Evolutionary conservation across 2,113 vertebrate genomes (phyloP), one percentile per base, ranked within the genome.

Genomic region (Heloderma charlesbogerti): DNA sequence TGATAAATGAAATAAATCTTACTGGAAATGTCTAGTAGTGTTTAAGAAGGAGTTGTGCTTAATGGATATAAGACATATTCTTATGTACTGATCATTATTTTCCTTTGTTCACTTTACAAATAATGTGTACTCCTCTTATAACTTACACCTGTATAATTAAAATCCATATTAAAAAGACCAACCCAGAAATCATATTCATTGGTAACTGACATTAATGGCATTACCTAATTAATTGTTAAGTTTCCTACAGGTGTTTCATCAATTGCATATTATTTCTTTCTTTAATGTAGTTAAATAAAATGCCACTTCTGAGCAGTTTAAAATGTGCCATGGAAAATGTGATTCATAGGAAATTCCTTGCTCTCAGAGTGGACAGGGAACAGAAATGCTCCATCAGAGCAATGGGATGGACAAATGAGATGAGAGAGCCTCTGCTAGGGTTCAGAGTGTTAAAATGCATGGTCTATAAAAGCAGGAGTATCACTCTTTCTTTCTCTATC

Each of bases 261-360:
- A 51, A 71, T 67, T 84, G 66, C 66, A 71, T 86, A 2, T 54
- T 66, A 69, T 80, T 88, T 51, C 43, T 88, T 88, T 88, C 22
- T 34, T 80, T n/a, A 54, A 69, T 37, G 45, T 40, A 2, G 1
- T 27, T 71, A 71, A 81, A 82, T 40, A 82, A 37, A 22, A 81
- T 71, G 25, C 34, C 22, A 89, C 16, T 6, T 40, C 8, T 40
- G 2, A 40, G 29, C 27, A 79, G 45, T 79, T 67, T 66, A 37
- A 13, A 43, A n/a, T 77, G 3, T 78, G 40, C 57, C 29, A 13
- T 34, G 34, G 8, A 66, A 79, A 78, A 79, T 79, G 40, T 43
- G 8, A n/a, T 48, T 66, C 29, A 67, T 31, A 45, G 8, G 40
- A 48, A 66, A 78, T 8, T 31, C 37, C 45, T 87, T 74, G 22